Evolutionary conservation across 2,888 invertebrate species (phyloP), one percentile per base, ranked within the genome.

Genomic region (Notocelia uddmanniana): DNA sequence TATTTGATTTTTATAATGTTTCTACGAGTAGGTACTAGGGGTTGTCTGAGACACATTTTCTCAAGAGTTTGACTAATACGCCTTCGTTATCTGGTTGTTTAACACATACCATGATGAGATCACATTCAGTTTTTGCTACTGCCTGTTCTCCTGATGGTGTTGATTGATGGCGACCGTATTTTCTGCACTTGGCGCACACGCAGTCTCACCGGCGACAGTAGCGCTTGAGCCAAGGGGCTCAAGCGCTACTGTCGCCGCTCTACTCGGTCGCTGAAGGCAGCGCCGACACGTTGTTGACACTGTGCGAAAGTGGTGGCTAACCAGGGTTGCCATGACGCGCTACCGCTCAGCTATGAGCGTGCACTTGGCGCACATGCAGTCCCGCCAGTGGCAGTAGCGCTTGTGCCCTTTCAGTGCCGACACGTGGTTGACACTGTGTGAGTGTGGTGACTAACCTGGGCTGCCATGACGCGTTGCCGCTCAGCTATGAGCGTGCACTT

Each of bases 401-500:
- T 98, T 98, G 94, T 98, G 98, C 0, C 98, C 98, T 93, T 99
- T 99, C 69, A 98, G 94, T 8, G 98, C 98, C 31, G 19, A 60
- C 15, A 41, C n/a, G 21, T 60, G 60, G 60, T 60, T 15, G 45
- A 19, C 50, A 50, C 26, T 10, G 18, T 23, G 21, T n/a, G 50
- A 18, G 19, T 19, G 50, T 23, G 10, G 62, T 18, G 48, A 18
- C 62, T 62, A 26, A 97, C 97, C 95, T 98, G 98, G 67, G 99
- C 99, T 19, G 99, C 99, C 99, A 99, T 99, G 74, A 99, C 99
- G 52, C 99, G 95, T 91, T 99, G 99, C 75, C 99, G 93, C 94
- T 99, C 99, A 1, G 99, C 99, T 78, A 99, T 99, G 76, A 99
- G 95, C 19, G 98, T 99, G 94, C 99, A 99, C 94, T 99, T 99